Evolutionary conservation across 1,140 invertebrate genomes (phyloP).

Genomic region (Caerostris extrusa): DNA sequence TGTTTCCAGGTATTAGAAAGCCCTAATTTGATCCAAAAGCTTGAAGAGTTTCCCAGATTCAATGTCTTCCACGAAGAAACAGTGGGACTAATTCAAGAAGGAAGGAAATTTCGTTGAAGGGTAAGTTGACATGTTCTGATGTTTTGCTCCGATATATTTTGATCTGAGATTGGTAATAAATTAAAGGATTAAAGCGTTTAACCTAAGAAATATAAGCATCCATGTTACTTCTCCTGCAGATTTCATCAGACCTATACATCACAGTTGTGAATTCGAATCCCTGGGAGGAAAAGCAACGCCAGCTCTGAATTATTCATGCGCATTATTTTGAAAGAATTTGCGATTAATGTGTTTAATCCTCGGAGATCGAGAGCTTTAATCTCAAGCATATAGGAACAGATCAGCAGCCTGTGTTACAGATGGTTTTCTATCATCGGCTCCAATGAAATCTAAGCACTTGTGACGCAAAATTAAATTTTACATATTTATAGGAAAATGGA

Average conservation of each 20-base stretch:
- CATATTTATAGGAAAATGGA: conserved; percentile 77
- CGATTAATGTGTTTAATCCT: conserved; percentile 76
- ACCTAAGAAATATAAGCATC: background rate
- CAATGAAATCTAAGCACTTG: conserved; percentile 64
- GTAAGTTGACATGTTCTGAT: background rate
- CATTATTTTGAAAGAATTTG: conserved; percentile 53
- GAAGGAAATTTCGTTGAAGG: background rate
- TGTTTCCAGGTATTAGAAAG: background rate
- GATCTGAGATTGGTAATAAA: background rate
- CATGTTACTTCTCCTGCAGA: background rate
- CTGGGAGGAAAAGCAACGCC: conserved; percentile 46
- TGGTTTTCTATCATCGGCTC: conserved; percentile 55
- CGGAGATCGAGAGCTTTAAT: conserved; percentile 47
- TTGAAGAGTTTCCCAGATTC: background rate
- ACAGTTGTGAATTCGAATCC: conserved; percentile 35
- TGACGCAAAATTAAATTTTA: conserved; percentile 76
- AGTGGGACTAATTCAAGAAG: background rate
- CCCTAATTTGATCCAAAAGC: conserved; percentile 9
- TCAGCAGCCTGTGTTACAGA: background rate
- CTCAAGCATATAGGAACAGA: conserved; percentile 48
- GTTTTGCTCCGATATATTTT: conserved; percentile 27
- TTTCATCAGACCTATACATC: background rate
- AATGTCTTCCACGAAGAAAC: conserved; percentile 1
- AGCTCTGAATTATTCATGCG: conserved; percentile 55
- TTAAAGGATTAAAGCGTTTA: conserved; percentile 29